Conservation (phyloP, 2,888 invertebrate genomes). For the Nemapogon koenigi region DNA sequence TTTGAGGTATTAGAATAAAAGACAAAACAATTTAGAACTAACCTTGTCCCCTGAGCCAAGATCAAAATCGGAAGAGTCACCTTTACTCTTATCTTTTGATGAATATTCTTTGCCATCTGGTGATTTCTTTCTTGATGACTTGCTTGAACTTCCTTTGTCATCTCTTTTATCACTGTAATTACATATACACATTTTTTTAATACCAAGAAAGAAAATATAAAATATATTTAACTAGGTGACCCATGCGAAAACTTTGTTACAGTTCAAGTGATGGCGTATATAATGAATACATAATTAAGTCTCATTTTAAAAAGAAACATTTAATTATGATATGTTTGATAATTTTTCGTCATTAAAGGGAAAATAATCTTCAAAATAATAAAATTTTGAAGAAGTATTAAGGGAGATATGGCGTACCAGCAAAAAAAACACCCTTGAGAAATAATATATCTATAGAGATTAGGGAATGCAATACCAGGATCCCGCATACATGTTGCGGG, state of each 20-base stretch:
- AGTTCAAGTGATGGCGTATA: too few relatives aligned
- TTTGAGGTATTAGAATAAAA: background rate
- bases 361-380: too few relatives aligned
- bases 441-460: too few relatives aligned
- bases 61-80: conserved; percentile 71
- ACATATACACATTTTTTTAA: conserved; percentile 4
- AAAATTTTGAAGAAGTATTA: too few relatives aligned
- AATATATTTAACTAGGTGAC: conserved; percentile 1
- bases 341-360: too few relatives aligned
- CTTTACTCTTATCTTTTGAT: conserved; percentile 65
- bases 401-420: too few relatives aligned
- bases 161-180: conserved; percentile 62
- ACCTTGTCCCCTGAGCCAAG: conserved; percentile 79
- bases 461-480: too few relatives aligned
- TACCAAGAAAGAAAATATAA: conserved; percentile 4
- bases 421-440: too few relatives aligned
- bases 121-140: conserved; percentile 62
- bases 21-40: conserved; percentile 15
- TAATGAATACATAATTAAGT: too few relatives aligned
- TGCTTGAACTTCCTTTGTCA: conserved; percentile 68
- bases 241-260: background rate
- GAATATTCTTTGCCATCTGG: conserved; percentile 49
- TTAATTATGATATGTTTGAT: too few relatives aligned
- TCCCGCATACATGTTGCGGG: too few relatives aligned
- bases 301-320: too few relatives aligned